Base-by-base conservation (phyloP, 2,113 vertebrate species). In the Galeopterus variegatus region DNA sequence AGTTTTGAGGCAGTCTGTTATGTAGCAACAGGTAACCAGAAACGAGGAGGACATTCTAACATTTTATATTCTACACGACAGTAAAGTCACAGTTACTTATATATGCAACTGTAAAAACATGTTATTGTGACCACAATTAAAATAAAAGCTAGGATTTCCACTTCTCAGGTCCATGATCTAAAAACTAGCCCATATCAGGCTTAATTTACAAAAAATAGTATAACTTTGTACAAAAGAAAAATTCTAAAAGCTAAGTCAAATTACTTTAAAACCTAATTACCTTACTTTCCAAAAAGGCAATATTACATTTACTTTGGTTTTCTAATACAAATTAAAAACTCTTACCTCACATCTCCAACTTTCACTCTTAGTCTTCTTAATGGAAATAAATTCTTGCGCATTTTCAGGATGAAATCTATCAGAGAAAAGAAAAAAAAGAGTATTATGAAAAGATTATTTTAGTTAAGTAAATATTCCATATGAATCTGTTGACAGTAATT, bases 281-380 rank as follows among this genome's bases (percentile, higher is more conserved):
- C 67, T 97, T 88, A 89, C 48, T 81, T 90, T 87, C 60, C 76
- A 41, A 65, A 96, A 90, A 93, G 54, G 75, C 19, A 79, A 92
- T 12, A 58, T 70, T 90, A 86, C 54, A 84, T 76, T 90, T 92
- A 85, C 87, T 90, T 87, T 86, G 36, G 24, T 69, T 96, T 95
- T 92, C 83, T 96, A 95, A 60, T 56, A 89, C 36, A 96, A 97
- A 79, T 94, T 58, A 92, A 92, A 95, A 88, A 64, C 91, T 95
- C 99, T 99, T 99, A 99, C 99, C 95, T 99, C 99, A 98, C 99
- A 99, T 98, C 99, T 99, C 99, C 99, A 99, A 88, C 99, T 99
- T 98, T 99, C 99, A 94, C 99, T 99, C 97, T 99, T 99, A 93
- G 98, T 99, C 98, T 99, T 99, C 98, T 98, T 99, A 95, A 99